Evolutionary conservation across 2,888 invertebrate species (phyloP), one percentile per base, ranked within the genome.

Genomic region (Creontiades dilutus): DNA sequence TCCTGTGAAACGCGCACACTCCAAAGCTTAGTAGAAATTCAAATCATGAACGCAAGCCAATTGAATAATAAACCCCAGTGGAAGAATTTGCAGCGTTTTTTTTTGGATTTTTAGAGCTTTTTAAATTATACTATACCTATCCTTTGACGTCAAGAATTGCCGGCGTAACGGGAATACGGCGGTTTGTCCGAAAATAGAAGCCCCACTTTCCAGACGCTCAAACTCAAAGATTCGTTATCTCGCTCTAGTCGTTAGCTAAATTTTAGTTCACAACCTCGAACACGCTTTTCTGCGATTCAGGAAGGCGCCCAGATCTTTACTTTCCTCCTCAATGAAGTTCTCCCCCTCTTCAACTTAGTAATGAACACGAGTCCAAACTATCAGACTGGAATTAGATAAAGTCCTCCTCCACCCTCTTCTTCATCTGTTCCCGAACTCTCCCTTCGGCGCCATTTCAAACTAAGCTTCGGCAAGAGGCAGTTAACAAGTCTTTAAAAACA

Each of bases 361-460:
- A 90, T 90, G 90, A 90, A 90, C 90, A 87, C 84, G 48, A 80
- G 57, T 90, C 78, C 86, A 37, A 91, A 91, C 91, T 91, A 91
- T 90, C 90, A 90, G 90, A 84, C 90, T 88, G 91, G 91, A 91
- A 91, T 91, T 90, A 90, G 91, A 91, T 91, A 91, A 91, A 86
- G 88, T 37, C 55, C 86, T 48, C 55, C 37, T 37, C 37, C 23
- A 12, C 82, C 48, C 47, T 13, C 75, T 85, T 16, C 85, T 75
- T 86, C 68, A 23, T 75, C 86, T 86, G 28, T 46, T 82, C 47
- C 57, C 85, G n/a, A 85, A 57, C 61, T 61, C 82, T 19, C 85
- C 85, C 85, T 88, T 88, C 88, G 78, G 76, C 80, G 78, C 88
- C 88, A 52, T 78, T 88, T 88, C 76, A 88, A 88, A 88, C 88